Evolutionary conservation across 2,888 invertebrate genomes (phyloP), one percentile per base, ranked within the genome.

Genomic region (Heliconius hortense): DNA sequence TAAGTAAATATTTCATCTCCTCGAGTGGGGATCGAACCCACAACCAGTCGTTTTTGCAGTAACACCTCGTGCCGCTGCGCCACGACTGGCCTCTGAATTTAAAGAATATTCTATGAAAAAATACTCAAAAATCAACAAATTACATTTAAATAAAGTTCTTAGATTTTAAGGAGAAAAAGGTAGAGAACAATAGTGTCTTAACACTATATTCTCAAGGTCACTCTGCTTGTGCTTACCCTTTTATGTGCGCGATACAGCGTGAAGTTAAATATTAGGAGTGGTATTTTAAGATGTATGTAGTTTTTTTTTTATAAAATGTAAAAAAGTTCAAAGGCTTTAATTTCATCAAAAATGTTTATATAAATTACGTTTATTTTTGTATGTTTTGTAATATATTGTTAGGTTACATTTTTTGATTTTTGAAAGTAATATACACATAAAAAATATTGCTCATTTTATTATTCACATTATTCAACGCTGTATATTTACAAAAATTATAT

Each of bases 311-410:
- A 31, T 60, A 60, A 15, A 63, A 63, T 39, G n/a, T 56, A 24
- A 56, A 53, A 68, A 69, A 13, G 31, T n/a, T 53, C n/a, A 56
- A 69, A 35, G 21, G 31, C 56, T 69, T 69, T 69, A 56, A 56
- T 56, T 69, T 69, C 35, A 35, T 13, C 31, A 69, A 15, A 28
- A 21, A 68, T 21, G 11, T 48, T 53, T 60, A 1, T 5, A 7
- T 26, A 53, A 48, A 48, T 5, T n/a, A 53, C 56, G 53, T 31
- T 69, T 69, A 69, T 69, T 56, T 69, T 69, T 69, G 56, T 69
- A 56, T 56, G 13, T 31, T 69, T 56, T 69, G 35, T 56, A 56
- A 69, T 31, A 69, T 69, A 31, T 69, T 31, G 13, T 31, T 69
- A 69, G 53, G 21, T 53, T 68, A 68, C 26, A 66, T 26, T 48